Evolutionary conservation across 2,797 vertebrate genomes (phyloP), one percentile per base, ranked within the genome.

Genomic region (Tinamus major): DNA sequence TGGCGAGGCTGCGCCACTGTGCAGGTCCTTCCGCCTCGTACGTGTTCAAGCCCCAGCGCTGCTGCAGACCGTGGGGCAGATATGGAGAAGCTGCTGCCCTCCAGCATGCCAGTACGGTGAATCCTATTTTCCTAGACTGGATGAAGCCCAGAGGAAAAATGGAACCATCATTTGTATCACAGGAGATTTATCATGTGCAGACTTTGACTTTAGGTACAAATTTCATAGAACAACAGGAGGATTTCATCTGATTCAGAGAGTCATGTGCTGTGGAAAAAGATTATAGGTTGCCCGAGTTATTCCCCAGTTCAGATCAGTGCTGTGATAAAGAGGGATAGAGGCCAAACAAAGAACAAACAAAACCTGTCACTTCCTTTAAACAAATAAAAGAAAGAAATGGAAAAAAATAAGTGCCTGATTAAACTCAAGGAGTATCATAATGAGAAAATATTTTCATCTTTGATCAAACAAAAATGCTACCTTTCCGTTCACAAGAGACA

Each of bases 401-500:
- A 37, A 89, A 87, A 93, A 93, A 71, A 31, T 16, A 63, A 33
- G 31, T 93, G 62, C 61, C 62, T 56, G 64, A 53, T 49, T 61
- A 85, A 83, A 85, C 77, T 79, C 69, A 84, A 85, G 27, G 58
- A 29, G 42, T 89, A 35, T 42, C 11, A 61, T 71, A 84, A 62
- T 41, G 35, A 72, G 46, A 85, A 93, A 85, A 79, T 17, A 79
- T 95, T 94, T 95, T 90, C 58, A 70, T 18, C 23, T 90, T 76
- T 89, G 44, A 79, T 63, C 44, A 77, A 68, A 79, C 14, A 82
- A 69, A 83, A 91, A 53, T 31, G 10, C 23, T 85, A 33, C 31
- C 84, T 92, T 87, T 83, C 68, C 70, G 31, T 71, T 69, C 33
- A 51, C 39, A 69, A 77, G 48, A 59, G 53, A 77, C 13, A 55